Evolutionary conservation across 2,888 invertebrate genomes (phyloP).

Genomic region (Lepidonotus clava): DNA sequence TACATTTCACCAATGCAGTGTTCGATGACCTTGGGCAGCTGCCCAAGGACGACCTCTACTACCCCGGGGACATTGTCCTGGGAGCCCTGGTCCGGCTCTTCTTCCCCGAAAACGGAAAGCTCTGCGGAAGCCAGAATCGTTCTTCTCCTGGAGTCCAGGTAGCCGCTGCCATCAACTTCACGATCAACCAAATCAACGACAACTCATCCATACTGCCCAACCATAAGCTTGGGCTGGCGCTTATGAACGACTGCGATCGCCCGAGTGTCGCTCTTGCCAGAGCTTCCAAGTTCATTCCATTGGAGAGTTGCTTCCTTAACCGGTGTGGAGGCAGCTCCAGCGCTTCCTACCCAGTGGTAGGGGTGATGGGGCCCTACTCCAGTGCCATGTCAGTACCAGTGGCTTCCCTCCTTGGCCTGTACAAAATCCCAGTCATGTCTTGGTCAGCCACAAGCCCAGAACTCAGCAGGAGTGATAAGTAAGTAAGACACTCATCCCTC

Average conservation of each 20-base stretch:
- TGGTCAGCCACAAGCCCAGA: conserved; percentile 70
- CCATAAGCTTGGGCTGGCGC: background rate
- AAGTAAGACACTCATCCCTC: too few relatives aligned
- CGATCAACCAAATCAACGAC: background rate
- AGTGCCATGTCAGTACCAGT: conserved; percentile 55
- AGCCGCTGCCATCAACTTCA: conserved; percentile 16
- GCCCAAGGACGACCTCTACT: background rate
- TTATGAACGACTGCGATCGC: conserved; percentile 28
- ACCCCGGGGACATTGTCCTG: background rate
- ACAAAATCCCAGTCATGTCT: conserved; percentile 82
- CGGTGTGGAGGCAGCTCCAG: background rate
- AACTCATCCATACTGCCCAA: background rate
- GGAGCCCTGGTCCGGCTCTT: background rate
- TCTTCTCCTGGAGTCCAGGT: background rate
- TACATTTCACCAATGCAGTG: too few relatives aligned
- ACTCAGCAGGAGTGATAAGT: conserved; percentile 69
- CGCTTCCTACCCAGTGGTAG: conserved; percentile 19
- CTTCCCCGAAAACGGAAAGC: background rate
- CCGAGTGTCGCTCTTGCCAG: conserved; percentile 23
- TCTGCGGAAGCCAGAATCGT: background rate
- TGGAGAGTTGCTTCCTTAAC: background rate
- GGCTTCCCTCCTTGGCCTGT: conserved; percentile 75
- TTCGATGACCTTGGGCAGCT: background rate
- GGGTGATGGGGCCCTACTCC: conserved; percentile 55
- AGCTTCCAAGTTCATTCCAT: background rate